Evolutionary conservation across 1,140 invertebrate genomes (phyloP).

Genomic region (Drosophila bipectinata): DNA sequence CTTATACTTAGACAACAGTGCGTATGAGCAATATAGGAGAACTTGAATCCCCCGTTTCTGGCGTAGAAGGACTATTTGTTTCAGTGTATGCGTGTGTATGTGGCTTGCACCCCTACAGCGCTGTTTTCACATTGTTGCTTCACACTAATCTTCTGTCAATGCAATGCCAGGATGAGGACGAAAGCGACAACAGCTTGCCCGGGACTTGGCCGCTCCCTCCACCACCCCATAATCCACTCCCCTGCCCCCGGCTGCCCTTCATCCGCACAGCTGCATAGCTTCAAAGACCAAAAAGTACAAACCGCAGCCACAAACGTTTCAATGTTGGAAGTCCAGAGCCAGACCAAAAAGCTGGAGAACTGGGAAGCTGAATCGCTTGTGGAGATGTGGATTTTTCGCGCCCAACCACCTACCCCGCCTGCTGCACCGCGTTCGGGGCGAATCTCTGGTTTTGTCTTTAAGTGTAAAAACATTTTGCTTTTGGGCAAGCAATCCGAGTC

Average conservation of each 20-base stretch:
- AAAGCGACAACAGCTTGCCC: slow-evolving; percentile 78
- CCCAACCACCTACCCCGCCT: neutral
- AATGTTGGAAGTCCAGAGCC: slow-evolving; percentile 46
- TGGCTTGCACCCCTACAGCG: slow-evolving; percentile 58
- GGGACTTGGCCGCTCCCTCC: slow-evolving; percentile 43
- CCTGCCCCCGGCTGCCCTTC: slow-evolving; percentile 8
- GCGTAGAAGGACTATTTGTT: neutral
- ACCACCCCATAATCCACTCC: slow-evolving; percentile 1
- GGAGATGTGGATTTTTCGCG: slow-evolving; percentile 45
- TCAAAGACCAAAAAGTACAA: slow-evolving; percentile 79
- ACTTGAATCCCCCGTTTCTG: neutral
- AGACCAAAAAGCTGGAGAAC: slow-evolving; percentile 16
- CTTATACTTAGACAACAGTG: neutral
- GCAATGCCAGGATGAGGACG: slow-evolving; percentile 69
- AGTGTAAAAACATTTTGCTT: slow-evolving; percentile 82
- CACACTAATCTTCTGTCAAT: slow-evolving; percentile 81
- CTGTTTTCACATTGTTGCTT: slow-evolving; percentile 81
- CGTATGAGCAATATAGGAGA: neutral
- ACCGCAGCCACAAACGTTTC: slow-evolving; percentile 79
- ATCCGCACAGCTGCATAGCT: slow-evolving; percentile 51
- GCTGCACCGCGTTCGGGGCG: slow-evolving; percentile 30
- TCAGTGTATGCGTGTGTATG: slow-evolving; percentile 19
- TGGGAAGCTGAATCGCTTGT: slow-evolving; percentile 1
- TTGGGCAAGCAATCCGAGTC: slow-evolving; percentile 62
- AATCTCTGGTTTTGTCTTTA: slow-evolving; percentile 81